A percentile compares a stretch with the other conserved stretches of the same genome.
Conservation (phyloP, 2,113 vertebrate genomes). For the Marmota flaviventris region DNA sequence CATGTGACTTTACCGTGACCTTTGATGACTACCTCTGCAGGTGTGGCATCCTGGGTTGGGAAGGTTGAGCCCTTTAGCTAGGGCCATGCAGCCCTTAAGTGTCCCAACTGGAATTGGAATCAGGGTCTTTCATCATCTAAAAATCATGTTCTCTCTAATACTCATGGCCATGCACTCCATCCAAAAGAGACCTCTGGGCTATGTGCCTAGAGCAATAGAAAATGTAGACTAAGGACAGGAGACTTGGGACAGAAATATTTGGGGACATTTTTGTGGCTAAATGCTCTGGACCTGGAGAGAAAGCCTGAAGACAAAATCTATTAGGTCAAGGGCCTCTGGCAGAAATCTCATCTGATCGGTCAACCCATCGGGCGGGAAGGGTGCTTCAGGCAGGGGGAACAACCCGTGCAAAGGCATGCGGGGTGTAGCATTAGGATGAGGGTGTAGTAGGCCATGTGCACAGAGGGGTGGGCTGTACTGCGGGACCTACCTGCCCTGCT, state of each 20-base stretch:
- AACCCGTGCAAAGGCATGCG: fast-evolving
- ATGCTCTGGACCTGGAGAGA: background rate
- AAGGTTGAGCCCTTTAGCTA: background rate
- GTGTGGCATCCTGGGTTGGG: too few relatives aligned
- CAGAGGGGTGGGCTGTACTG: fast-evolving
- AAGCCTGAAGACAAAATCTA: slow-evolving; percentile 14
- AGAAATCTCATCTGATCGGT: background rate
- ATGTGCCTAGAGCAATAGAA: slow-evolving; percentile 59
- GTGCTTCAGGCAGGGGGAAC: background rate
- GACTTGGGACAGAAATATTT: slow-evolving; percentile 49
- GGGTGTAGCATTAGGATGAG: background rate
- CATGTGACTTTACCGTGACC: background rate
- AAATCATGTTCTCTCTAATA: background rate
- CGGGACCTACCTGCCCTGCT: fast-evolving
- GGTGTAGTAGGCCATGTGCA: too few relatives aligned
- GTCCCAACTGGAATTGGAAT: background rate
- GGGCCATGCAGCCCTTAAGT: too few relatives aligned
- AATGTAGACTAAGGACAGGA: slow-evolving; percentile 58
- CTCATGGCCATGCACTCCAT: background rate
- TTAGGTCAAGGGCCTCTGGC: background rate
- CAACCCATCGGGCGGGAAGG: background rate
- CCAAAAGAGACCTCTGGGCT: slow-evolving; percentile 68
- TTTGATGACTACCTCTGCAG: background rate
- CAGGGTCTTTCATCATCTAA: background rate
- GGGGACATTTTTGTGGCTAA: slow-evolving; percentile 51